These are phyloP conservation scores for Solen grandis DNA, from an alignment of 1,140 invertebrate genomes.

Conservation along the genomic window DNA sequence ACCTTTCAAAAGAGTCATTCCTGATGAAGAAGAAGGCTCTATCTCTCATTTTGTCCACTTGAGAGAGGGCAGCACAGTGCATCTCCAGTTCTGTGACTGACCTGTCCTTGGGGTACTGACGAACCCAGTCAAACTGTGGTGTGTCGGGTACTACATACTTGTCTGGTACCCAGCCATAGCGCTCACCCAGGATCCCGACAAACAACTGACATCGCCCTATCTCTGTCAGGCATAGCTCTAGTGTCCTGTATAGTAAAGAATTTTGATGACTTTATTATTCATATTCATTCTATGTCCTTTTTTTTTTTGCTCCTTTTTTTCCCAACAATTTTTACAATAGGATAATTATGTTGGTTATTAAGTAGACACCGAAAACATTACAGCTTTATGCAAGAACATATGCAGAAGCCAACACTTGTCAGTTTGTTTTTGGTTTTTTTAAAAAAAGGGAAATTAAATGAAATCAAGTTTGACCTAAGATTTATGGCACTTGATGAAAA, in stretches of 20 bases:
- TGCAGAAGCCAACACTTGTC: no score
- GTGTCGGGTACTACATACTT: conserved; percentile 72
- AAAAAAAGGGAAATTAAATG: no score
- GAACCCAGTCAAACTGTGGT: conserved; percentile 79
- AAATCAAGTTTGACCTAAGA: no score
- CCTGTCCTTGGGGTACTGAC: conserved; percentile 74
- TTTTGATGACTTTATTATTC: background rate
- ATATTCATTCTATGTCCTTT: no score
- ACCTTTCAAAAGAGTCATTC: conserved; percentile 73
- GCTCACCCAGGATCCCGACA: conserved; percentile 81
- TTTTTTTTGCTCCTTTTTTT: no score
- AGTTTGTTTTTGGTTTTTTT: no score
- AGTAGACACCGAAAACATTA: no score
- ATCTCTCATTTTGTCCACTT: conserved; percentile 34
- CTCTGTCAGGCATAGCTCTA: conserved; percentile 81
- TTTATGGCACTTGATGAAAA: no score
- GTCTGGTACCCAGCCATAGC: conserved; percentile 80
- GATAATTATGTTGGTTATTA: no score
- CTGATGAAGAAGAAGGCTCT: conserved; percentile 81
- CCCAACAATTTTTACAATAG: no score
- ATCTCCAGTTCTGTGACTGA: conserved; percentile 83
- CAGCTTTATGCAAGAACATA: no score
- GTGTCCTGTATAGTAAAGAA: conserved; percentile 68
- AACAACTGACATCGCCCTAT: conserved; percentile 81
- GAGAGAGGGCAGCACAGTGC: conserved; percentile 74